Conservation (phyloP, 2,797 vertebrate genomes). For the Urosaurus nigricauda region DNA sequence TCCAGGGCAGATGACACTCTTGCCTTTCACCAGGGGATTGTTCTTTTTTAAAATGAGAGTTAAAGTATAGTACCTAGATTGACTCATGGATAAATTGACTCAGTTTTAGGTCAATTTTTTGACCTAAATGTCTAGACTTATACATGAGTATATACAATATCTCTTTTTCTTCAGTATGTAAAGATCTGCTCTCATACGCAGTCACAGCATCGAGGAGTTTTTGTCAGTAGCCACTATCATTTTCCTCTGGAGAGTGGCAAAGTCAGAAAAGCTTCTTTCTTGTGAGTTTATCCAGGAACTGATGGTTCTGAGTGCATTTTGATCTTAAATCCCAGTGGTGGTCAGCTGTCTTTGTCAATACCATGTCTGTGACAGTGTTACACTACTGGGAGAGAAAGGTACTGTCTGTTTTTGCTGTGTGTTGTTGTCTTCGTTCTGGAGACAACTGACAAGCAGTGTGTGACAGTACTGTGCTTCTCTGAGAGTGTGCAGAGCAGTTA, state of each 20-base stretch:
- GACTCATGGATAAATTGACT: too few relatives aligned
- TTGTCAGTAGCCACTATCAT: background rate
- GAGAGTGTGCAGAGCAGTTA: conserved; percentile 69
- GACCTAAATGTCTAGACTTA: too few relatives aligned
- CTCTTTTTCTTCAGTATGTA: background rate
- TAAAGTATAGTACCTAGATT: too few relatives aligned
- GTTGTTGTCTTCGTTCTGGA: conserved; percentile 68
- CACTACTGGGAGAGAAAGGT: conserved; percentile 78
- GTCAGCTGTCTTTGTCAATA: conserved; percentile 76
- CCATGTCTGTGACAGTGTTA: conserved; percentile 78
- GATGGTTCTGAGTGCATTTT: background rate
- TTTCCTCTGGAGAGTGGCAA: background rate
- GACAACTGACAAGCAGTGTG: conserved; percentile 46
- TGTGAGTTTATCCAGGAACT: background rate
- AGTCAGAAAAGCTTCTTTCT: background rate
- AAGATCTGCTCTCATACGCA: background rate
- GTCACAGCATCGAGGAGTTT: too few relatives aligned
- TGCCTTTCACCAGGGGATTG: too few relatives aligned
- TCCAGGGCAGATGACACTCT: too few relatives aligned
- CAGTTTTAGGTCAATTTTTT: too few relatives aligned
- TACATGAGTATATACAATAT: too few relatives aligned
- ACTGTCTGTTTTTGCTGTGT: conserved; percentile 59
- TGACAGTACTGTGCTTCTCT: conserved; percentile 71
- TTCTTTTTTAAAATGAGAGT: too few relatives aligned
- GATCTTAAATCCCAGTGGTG: conserved; percentile 70